Percentiles rank a stretch among this genome's conserved stretches.
Evolutionary conservation across 1,140 invertebrate species (phyloP).

Genomic region (Drosophila grimshawi): DNA sequence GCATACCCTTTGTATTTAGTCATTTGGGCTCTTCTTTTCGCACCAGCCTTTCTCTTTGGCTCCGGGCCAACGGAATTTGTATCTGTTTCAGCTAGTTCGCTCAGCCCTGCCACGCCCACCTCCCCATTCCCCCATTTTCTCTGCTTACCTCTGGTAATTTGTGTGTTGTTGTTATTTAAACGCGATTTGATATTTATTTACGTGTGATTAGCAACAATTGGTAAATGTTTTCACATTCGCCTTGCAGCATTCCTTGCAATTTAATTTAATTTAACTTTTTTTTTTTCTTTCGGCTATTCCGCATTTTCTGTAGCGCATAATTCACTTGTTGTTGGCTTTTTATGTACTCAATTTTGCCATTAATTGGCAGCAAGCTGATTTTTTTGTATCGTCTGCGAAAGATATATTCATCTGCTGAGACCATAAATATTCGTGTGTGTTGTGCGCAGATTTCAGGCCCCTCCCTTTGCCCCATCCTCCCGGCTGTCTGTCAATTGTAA

Average conservation of each 20-base stretch:
- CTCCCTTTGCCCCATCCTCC: no score
- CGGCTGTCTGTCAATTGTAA: constrained; percentile 64
- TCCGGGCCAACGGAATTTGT: constrained; percentile 70
- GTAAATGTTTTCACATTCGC: constrained; percentile 26
- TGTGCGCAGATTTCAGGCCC: constrained; percentile 39
- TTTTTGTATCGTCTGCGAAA: neutral
- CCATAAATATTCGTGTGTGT: constrained; percentile 39
- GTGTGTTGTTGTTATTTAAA: constrained; percentile 55
- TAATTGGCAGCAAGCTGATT: constrained; percentile 47
- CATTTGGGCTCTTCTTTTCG: constrained; percentile 32
- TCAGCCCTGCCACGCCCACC: neutral
- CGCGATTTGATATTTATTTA: constrained; percentile 76
- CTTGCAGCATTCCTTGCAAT: constrained; percentile 38
- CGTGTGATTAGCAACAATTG: constrained; percentile 64
- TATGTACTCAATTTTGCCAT: constrained; percentile 49
- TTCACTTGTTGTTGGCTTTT: constrained; percentile 12
- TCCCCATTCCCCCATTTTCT: neutral
- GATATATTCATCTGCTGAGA: constrained; percentile 50
- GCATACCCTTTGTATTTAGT: constrained; percentile 4
- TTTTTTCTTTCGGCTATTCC: constrained; percentile 28
- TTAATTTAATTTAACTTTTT: constrained; percentile 41
- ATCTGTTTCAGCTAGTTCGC: constrained; percentile 74
- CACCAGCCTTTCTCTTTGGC: constrained; percentile 53
- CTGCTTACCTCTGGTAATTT: constrained; percentile 25
- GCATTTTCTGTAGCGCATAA: constrained; percentile 35